Evolutionary conservation across 2,113 vertebrate genomes (phyloP).

Genomic region (Psilopsiagon aymara): DNA sequence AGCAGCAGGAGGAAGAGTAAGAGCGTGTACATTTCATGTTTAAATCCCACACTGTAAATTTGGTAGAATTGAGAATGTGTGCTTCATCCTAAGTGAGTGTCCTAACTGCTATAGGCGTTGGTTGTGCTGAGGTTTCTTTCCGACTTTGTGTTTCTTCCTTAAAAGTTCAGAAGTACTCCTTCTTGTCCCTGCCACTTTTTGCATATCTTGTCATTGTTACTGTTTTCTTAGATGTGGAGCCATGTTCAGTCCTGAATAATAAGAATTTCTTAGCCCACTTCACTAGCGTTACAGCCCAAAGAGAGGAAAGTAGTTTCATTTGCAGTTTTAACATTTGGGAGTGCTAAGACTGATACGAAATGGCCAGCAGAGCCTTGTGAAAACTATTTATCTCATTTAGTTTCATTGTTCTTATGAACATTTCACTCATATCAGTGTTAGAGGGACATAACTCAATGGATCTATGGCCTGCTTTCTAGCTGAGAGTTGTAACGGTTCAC

Average conservation of each 20-base stretch:
- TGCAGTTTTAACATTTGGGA: background rate
- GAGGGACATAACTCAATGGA: background rate
- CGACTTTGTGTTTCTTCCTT: background rate
- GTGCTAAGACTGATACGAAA: background rate
- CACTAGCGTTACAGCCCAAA: background rate
- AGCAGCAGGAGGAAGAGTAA: background rate
- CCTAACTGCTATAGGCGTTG: background rate
- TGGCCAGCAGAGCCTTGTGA: accelerated
- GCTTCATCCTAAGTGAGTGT: no score
- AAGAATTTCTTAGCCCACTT: background rate
- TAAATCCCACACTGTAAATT: background rate
- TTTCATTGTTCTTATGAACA: background rate
- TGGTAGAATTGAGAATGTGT: background rate
- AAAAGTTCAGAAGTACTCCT: background rate
- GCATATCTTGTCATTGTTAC: accelerated
- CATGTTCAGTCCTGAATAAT: background rate
- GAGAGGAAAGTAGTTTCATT: background rate
- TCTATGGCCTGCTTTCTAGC: background rate
- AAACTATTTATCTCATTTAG: background rate
- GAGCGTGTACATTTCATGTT: accelerated
- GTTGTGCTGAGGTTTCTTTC: background rate
- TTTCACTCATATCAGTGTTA: accelerated
- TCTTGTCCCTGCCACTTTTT: background rate
- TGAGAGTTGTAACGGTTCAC: background rate
- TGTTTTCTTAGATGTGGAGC: accelerated